Base-by-base conservation (phyloP, 1,140 invertebrate species). In the Formica exsecta region DNA sequence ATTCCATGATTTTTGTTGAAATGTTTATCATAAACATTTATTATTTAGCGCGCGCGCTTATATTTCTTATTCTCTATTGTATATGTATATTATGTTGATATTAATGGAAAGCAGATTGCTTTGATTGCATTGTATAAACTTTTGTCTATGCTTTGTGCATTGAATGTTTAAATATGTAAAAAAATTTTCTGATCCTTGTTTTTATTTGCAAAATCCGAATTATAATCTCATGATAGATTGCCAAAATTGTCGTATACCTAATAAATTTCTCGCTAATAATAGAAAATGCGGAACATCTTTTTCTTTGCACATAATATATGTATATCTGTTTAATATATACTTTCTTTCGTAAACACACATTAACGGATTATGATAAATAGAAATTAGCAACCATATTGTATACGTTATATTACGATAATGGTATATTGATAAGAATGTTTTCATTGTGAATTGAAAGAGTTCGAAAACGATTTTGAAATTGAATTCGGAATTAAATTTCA, bases 221-320 rank as follows among this genome's bases (percentile, higher is more conserved):
- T 61, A n/a, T 62, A 38, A 8, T 8, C 25, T 76, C 16, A 11
- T 62, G 16, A 74, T 19, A 25, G 16, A 29, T 44, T 22, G 5
- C 19, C 9, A 76, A 25, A 64, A 76, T 76, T 64, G 22, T 62
- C 8, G 22, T 76, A n/a, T 16, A 6, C 11, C 19, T 13, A 65
- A 77, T 44, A 65, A 77, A 44, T 65, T 59, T 36, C 6, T 48
- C 25, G 22, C 25, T 22, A 22, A 77, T 77, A 51, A 9, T 77
- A 77, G 41, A 77, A 77, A 77, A n/a, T 65, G 75, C 75, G 61
- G 29, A 77, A 77, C 59, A 51, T 32, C 2, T 19, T 65, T 9
- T 44, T 65, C 13, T 59, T 74, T 57, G 19, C 48, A 19, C 11
- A 29, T 64, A 2, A 32, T 8, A 32, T 25, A 9, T 36, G 3